A percentile compares a stretch with the other conserved stretches of the same genome.
phyloP scores from a whole-genome alignment of 2,888 invertebrate genomes.

The Eupithecia vulgata region DNA sequence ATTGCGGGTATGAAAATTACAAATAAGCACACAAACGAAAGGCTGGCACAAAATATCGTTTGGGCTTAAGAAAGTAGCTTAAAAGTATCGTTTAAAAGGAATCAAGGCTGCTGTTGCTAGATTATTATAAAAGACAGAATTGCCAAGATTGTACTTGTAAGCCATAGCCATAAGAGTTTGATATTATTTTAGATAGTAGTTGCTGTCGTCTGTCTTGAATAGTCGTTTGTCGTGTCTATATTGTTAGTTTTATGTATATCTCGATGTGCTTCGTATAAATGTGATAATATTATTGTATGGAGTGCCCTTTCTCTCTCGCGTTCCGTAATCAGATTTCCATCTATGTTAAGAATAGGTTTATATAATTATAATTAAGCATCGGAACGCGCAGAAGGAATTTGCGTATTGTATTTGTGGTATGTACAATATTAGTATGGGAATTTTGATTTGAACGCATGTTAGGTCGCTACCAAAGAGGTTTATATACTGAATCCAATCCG shows the following conservation, averaged over 20 bases:
- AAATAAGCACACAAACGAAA: conserved; percentile 34
- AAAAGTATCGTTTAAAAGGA: conserved; percentile 51
- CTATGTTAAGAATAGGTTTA: conserved; percentile 12
- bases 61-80: conserved; percentile 48
- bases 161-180: conserved; percentile 38
- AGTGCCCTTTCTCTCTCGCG: conserved; percentile 26
- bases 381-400: conserved; percentile 15
- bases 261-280: conserved; percentile 47
- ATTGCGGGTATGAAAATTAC: conserved; percentile 22
- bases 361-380: conserved; percentile 2
- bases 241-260: conserved; percentile 33
- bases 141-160: conserved; percentile 51
- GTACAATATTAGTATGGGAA: conserved; percentile 61
- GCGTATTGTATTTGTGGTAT: conserved; percentile 48
- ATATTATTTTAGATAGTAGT: conserved; percentile 41
- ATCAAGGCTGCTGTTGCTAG: conserved; percentile 69
- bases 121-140: conserved; percentile 49
- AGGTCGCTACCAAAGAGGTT: conserved; percentile 32
- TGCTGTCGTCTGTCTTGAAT: conserved; percentile 35
- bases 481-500: conserved; percentile 36
- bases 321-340: conserved; percentile 24
- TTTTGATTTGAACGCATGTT: conserved; percentile 32
- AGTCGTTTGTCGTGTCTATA: conserved; percentile 43
- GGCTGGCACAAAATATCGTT: conserved; percentile 45
- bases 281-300: conserved; percentile 44